Evolutionary conservation across 2,888 invertebrate genomes (phyloP).

Genomic region (Agriotes lineatus): DNA sequence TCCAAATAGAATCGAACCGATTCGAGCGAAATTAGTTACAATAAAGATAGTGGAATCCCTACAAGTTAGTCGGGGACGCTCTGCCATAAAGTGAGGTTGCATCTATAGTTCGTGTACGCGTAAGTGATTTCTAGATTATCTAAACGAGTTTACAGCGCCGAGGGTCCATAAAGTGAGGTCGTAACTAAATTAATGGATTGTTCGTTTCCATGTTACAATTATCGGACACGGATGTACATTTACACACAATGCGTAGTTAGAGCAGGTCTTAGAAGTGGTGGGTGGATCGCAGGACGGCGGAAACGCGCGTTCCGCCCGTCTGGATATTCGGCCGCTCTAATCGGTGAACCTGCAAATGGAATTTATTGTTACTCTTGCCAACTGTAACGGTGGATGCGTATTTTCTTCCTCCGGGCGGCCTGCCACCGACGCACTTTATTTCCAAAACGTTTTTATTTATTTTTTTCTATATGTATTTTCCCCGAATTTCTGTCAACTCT

Average conservation of each 20-base stretch:
- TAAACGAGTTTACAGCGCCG: constrained; percentile 54
- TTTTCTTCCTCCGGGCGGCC: background rate
- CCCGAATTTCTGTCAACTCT: too few species aligned
- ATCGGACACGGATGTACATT: constrained; percentile 64
- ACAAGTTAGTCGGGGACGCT: background rate
- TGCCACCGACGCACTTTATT: background rate
- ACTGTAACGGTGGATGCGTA: constrained; percentile 9
- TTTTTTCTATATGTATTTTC: too few species aligned
- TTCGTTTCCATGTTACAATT: constrained; percentile 62
- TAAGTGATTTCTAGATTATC: constrained; percentile 51
- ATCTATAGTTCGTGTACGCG: constrained; percentile 24
- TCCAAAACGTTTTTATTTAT: too few species aligned
- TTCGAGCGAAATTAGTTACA: constrained; percentile 6
- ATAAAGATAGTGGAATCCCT: background rate
- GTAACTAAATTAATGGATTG: constrained; percentile 62
- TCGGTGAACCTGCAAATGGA: constrained; percentile 46
- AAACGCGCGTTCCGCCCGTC: constrained; percentile 45
- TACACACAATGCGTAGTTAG: constrained; percentile 63
- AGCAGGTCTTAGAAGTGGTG: constrained; percentile 44
- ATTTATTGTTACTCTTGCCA: constrained; percentile 39
- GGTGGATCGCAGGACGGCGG: constrained; percentile 48
- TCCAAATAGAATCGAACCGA: background rate
- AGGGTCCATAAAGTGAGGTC: constrained; percentile 57
- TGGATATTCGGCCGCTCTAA: constrained; percentile 44
- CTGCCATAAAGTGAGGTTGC: constrained; percentile 14